Evolutionary conservation across 1,140 invertebrate genomes (phyloP).

Genomic region (Drosophila pseudoobscura): DNA sequence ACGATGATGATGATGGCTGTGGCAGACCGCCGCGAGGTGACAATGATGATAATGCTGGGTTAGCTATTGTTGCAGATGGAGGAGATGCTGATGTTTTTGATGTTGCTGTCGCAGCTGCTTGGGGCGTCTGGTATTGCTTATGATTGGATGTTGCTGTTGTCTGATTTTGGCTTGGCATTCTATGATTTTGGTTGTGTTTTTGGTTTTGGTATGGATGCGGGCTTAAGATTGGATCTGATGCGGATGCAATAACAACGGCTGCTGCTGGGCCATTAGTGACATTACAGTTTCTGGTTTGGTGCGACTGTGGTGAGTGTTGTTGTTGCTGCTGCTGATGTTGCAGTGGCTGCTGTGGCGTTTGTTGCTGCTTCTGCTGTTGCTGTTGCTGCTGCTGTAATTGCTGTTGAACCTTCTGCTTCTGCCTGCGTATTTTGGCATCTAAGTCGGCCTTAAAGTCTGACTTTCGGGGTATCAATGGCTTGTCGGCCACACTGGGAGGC

Average conservation of each 20-base stretch:
- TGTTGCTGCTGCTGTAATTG: constrained; percentile 66
- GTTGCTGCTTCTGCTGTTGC: constrained; percentile 42
- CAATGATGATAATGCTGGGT: constrained; percentile 17
- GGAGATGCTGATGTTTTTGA: constrained; percentile 35
- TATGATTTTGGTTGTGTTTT: constrained; percentile 54
- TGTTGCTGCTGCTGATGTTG: constrained; percentile 37
- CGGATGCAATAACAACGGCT: constrained; percentile 53
- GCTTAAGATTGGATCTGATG: constrained; percentile 17
- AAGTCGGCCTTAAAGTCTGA: constrained; percentile 78
- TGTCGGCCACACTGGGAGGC: constrained; percentile 26
- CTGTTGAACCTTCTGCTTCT: constrained; percentile 73
- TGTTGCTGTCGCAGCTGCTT: constrained; percentile 24
- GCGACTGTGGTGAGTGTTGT: constrained; percentile 71
- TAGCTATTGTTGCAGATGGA: background rate
- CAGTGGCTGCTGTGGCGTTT: constrained; percentile 39
- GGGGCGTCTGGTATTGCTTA: constrained; percentile 52
- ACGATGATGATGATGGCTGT: constrained; percentile 49
- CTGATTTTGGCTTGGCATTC: constrained; percentile 58
- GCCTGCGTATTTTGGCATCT: constrained; percentile 78
- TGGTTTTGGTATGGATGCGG: constrained; percentile 27
- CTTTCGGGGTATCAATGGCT: constrained; percentile 67
- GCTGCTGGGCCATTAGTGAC: constrained; percentile 69
- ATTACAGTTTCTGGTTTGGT: constrained; percentile 77
- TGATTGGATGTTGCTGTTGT: constrained; percentile 56
- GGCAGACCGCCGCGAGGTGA: constrained; percentile 39